Evolutionary conservation across 2,797 vertebrate species (phyloP).

Genomic region (Phrynocephalus vlangalii): DNA sequence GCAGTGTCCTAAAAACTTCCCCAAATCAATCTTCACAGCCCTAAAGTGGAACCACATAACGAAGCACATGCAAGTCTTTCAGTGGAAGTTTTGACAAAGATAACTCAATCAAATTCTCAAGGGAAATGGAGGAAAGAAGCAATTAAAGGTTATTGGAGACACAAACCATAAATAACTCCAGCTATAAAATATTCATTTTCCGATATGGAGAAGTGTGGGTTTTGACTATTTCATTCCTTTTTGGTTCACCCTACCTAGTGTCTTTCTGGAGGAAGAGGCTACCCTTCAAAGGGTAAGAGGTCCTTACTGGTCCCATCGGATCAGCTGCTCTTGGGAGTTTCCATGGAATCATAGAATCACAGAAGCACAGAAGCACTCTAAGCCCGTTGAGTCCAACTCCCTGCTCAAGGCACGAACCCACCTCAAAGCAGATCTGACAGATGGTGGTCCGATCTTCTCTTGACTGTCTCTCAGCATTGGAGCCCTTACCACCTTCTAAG

Average conservation of each 20-base stretch:
- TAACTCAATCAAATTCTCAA: slow-evolving; percentile 55
- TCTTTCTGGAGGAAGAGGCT: slow-evolving; percentile 45
- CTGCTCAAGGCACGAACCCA: too few species aligned
- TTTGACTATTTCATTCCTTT: slow-evolving; percentile 62
- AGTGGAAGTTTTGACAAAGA: slow-evolving; percentile 50
- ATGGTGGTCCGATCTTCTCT: too few species aligned
- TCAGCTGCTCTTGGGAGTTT: slow-evolving; percentile 31
- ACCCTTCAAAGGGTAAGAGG: slow-evolving; percentile 55
- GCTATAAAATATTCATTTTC: slow-evolving; percentile 69
- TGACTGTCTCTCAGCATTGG: too few species aligned
- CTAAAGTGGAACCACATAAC: slow-evolving; percentile 11
- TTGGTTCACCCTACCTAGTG: slow-evolving; percentile 43
- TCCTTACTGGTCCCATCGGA: slow-evolving; percentile 22
- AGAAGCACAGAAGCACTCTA: too few species aligned
- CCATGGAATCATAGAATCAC: not conserved
- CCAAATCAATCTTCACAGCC: slow-evolving; percentile 22
- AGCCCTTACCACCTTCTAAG: too few species aligned
- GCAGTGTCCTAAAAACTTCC: not conserved
- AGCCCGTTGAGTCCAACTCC: too few species aligned
- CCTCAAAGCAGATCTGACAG: too few species aligned
- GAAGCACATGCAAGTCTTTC: slow-evolving; percentile 43
- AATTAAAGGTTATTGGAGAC: slow-evolving; percentile 65
- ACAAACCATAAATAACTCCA: slow-evolving; percentile 62
- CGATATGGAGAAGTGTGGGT: slow-evolving; percentile 49
- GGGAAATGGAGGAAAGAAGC: slow-evolving; percentile 22